phyloP scores from a whole-genome alignment of 2,113 vertebrate species.

The Tragelaphus buxtoni region DNA sequence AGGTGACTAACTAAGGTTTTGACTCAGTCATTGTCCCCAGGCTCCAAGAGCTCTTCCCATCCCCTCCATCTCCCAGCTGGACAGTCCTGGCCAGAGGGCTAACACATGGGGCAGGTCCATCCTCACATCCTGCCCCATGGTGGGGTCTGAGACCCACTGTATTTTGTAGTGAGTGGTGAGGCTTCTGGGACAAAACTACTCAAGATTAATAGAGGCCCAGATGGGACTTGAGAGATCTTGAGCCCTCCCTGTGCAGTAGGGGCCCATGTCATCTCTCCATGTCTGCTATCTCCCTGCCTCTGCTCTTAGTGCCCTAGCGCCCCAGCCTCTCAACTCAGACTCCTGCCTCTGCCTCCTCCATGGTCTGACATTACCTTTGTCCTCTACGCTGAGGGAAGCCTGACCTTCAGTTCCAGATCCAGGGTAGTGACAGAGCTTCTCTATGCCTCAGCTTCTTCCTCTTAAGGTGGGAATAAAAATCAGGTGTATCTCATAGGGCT shows the following conservation, averaged over 20 bases:
- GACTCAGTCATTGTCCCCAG: not conserved
- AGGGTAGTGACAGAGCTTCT: not conserved
- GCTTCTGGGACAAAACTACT: not conserved
- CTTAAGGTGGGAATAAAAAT: not conserved
- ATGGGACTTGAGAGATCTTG: not conserved
- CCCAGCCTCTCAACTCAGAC: not conserved
- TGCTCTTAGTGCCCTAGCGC: not conserved
- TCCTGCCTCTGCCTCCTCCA: not conserved
- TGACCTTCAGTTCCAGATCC: not conserved
- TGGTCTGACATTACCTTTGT: not conserved
- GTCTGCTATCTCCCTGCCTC: not conserved
- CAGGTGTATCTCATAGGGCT: not conserved
- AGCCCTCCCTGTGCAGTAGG: not conserved
- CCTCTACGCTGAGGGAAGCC: not conserved
- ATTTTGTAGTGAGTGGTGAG: not conserved
- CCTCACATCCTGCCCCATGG: not conserved
- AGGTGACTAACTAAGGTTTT: not conserved
- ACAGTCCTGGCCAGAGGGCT: not conserved
- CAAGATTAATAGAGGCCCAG: not conserved
- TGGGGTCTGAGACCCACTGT: not conserved
- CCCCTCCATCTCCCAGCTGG: not conserved
- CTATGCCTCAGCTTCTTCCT: slow-evolving; percentile 15
- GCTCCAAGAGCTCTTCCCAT: not conserved
- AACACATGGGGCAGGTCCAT: not conserved
- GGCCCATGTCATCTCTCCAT: not conserved